Evolutionary conservation across 1,140 invertebrate genomes (phyloP).

Genomic region (Drosophila watanabei): DNA sequence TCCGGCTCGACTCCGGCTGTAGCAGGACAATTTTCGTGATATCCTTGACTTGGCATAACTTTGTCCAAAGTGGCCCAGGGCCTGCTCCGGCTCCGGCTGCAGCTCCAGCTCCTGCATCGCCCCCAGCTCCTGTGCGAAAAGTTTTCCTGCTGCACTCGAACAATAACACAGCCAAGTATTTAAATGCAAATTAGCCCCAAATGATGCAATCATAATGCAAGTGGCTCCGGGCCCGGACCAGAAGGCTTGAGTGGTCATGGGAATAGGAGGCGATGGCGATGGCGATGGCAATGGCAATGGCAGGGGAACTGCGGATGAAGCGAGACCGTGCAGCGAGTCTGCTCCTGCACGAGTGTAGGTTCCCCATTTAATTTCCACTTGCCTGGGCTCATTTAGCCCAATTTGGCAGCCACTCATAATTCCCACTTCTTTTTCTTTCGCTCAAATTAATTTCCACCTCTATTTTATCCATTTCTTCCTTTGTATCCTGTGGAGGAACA

Average conservation of each 20-base stretch:
- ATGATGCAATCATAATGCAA: constrained; percentile 83
- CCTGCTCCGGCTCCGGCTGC: constrained; percentile 8
- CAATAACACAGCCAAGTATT: constrained; percentile 81
- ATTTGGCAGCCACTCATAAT: constrained; percentile 75
- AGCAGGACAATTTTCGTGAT: constrained; percentile 70
- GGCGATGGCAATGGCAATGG: not conserved
- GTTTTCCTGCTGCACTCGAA: constrained; percentile 75
- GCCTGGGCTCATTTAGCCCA: constrained; percentile 73
- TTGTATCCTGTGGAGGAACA: constrained; percentile 10
- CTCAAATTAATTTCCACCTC: constrained; percentile 80
- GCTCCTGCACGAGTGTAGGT: constrained; percentile 24
- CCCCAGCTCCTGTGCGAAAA: constrained; percentile 42
- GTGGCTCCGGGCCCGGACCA: constrained; percentile 54
- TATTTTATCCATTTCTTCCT: constrained; percentile 31
- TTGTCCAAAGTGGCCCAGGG: constrained; percentile 51
- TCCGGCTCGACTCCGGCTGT: constrained; percentile 56
- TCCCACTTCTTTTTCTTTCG: constrained; percentile 31
- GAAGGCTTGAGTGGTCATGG: constrained; percentile 23
- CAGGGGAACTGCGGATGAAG: constrained; percentile 2
- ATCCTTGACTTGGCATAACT: constrained; percentile 79
- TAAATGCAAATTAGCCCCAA: constrained; percentile 83
- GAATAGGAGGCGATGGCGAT: constrained; percentile 8
- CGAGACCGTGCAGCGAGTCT: constrained; percentile 4
- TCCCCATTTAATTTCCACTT: constrained; percentile 76
- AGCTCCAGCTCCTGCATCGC: constrained; percentile 1